A percentile compares a stretch with the other conserved stretches of the same genome.
phyloP scores from a whole-genome alignment of 2,797 vertebrate genomes.

The Percopsis omiscomaycus region DNA sequence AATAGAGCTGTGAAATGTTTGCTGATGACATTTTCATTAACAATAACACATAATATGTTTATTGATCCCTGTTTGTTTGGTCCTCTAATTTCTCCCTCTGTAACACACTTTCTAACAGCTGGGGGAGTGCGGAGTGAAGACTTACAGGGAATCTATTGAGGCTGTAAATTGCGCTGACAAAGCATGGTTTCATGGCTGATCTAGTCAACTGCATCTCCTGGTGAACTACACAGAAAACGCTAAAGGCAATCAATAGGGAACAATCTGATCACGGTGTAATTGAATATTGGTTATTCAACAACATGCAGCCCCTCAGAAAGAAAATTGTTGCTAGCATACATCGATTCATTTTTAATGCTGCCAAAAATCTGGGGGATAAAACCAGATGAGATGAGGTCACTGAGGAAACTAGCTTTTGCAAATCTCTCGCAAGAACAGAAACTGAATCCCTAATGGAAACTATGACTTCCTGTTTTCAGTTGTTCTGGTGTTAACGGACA shows the following conservation, averaged over 20 bases:
- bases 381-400: slow-evolving; percentile 31
- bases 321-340: slow-evolving; percentile 16
- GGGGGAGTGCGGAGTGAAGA: slow-evolving; percentile 48
- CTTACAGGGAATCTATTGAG: slow-evolving; percentile 59
- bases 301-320: slow-evolving; percentile 10
- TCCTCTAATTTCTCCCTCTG: slow-evolving; percentile 72
- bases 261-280: slow-evolving; percentile 8
- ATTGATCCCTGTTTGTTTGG: slow-evolving; percentile 74
- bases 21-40: slow-evolving; percentile 75
- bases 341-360: background rate
- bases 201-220: slow-evolving; percentile 43
- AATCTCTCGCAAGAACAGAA: slow-evolving; percentile 33
- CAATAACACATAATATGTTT: slow-evolving; percentile 77
- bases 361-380: background rate
- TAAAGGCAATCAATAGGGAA: slow-evolving; percentile 47
- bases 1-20: slow-evolving; percentile 62
- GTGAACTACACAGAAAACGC: slow-evolving; percentile 37
- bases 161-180: slow-evolving; percentile 72
- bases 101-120: slow-evolving; percentile 70
- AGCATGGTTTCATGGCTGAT: slow-evolving; percentile 44
- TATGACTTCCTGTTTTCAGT: slow-evolving; percentile 62
- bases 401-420: slow-evolving; percentile 39
- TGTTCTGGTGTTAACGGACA: slow-evolving; percentile 59
- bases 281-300: slow-evolving; percentile 15
- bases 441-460: slow-evolving; percentile 43